Percentiles rank a stretch among this genome's conserved stretches.
Conservation (phyloP, 2,888 invertebrate genomes). For the Cyclophora punctaria region DNA sequence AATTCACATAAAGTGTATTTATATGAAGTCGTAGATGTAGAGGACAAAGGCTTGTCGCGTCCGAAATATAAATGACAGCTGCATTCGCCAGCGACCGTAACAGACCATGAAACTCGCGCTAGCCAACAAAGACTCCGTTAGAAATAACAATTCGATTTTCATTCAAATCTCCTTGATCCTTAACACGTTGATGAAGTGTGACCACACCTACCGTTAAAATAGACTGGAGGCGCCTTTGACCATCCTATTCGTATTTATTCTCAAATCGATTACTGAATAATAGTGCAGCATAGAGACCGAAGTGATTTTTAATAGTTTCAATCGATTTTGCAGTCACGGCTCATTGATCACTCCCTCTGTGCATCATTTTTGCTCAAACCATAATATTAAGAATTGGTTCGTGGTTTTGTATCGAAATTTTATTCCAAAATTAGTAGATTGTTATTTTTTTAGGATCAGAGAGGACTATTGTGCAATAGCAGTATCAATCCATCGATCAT, state of each 20-base stretch:
- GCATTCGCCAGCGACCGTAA: constrained; percentile 49
- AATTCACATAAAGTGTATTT: constrained; percentile 72
- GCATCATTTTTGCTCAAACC: constrained; percentile 36
- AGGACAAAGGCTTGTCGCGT: constrained; percentile 59
- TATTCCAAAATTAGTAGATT: background rate
- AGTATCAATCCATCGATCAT: constrained; percentile 57
- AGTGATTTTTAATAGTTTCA: constrained; percentile 54
- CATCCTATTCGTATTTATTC: constrained; percentile 25
- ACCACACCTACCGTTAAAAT: constrained; percentile 61
- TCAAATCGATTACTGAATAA: constrained; percentile 46
- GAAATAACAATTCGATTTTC: constrained; percentile 56
- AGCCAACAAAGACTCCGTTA: constrained; percentile 60
- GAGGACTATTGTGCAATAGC: constrained; percentile 58
- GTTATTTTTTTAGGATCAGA: constrained; percentile 53
- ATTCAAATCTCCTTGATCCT: constrained; percentile 48
- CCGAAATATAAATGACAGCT: constrained; percentile 66
- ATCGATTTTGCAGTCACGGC: constrained; percentile 53
- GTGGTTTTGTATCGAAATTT: too few species aligned
- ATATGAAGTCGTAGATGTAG: constrained; percentile 68
- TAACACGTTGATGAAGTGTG: constrained; percentile 38
- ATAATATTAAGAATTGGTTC: constrained; percentile 24
- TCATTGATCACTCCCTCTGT: constrained; percentile 56
- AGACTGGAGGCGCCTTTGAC: constrained; percentile 19
- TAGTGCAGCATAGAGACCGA: constrained; percentile 36
- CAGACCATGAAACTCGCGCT: constrained; percentile 60